These are phyloP conservation scores for Sinelater perroti DNA, from an alignment of 2,888 invertebrate genomes.

Conservation along the genomic window DNA sequence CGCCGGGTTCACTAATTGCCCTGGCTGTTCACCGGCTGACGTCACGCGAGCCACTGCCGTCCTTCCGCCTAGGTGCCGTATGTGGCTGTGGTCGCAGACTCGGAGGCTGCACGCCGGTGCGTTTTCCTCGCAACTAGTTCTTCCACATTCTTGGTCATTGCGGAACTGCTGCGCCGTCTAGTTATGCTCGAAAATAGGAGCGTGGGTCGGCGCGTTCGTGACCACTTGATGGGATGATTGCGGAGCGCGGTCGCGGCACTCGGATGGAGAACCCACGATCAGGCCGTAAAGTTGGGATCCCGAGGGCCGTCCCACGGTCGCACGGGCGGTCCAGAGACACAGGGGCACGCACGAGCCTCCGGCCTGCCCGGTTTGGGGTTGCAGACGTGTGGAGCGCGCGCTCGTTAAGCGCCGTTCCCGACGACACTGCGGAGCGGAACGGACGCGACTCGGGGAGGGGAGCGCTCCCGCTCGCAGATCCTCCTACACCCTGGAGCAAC, in stretches of 20 bases:
- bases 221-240: slow-evolving; percentile 21
- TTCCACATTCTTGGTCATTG: slow-evolving; percentile 24
- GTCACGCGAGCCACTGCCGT: slow-evolving; percentile 9
- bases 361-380: too few relatives aligned
- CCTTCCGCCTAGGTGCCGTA: too few relatives aligned
- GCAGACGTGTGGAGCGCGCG: slow-evolving; percentile 25
- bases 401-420: slow-evolving; percentile 33
- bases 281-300: slow-evolving; percentile 13
- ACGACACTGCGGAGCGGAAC: slow-evolving; percentile 38
- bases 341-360: too few relatives aligned
- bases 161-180: slow-evolving; percentile 9
- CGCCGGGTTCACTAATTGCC: slow-evolving; percentile 22
- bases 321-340: too few relatives aligned
- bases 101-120: background rate
- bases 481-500: slow-evolving; percentile 38
- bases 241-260: background rate
- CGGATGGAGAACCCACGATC: slow-evolving; percentile 5
- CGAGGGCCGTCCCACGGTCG: too few relatives aligned
- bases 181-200: slow-evolving; percentile 8
- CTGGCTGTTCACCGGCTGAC: slow-evolving; percentile 13
- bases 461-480: slow-evolving; percentile 30
- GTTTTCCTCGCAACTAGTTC: slow-evolving; percentile 20
- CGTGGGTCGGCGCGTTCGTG: slow-evolving; percentile 19
- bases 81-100: too few relatives aligned
- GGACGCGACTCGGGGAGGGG: slow-evolving; percentile 32